Evolutionary conservation across 2,888 invertebrate species (phyloP), one percentile per base, ranked within the genome.

Genomic region (Coelopa pilipes): DNA sequence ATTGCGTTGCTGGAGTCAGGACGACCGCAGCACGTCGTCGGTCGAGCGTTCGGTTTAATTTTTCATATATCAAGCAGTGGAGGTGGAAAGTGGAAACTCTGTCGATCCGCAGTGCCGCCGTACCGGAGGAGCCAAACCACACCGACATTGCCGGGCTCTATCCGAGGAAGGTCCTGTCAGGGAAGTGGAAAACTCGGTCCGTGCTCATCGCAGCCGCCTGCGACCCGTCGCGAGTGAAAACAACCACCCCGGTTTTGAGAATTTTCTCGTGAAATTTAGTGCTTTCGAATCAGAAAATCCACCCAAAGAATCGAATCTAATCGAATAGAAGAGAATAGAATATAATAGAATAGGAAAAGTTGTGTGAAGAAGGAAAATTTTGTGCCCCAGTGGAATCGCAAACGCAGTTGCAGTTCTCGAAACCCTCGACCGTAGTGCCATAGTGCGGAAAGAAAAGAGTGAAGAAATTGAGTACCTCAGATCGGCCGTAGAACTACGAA

Each of bases 1-100:
- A 82, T 84, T 85, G 86, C 86, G 86, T 83, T 86, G 85, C 83
- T 86, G 80, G 86, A 82, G 86, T 81, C 83, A 86, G 87, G 86
- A 86, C 86, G 85, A 83, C 82, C 78, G 72, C 53, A 72, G 78
- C 76, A 78, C 65, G 59, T 66, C 63, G 69, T 77, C 74, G 72
- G 74, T 74, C 72, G 59, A 71, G 75, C 75, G 78, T 74, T 74
- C 62, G 67, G 59, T 72, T 75, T 66, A 59, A 69, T 66, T 66
- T 66, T 66, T 15, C 50, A 76, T 62, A 55, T 53, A 53, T 57
- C 34, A 34, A 34, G 34, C 34, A 34, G 34, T 34, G 34, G 34
- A 34, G 34, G 34, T 4, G 7, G 34, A 34, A 34, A 34, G 34
- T 34, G 34, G 34, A 34, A 34, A 34, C 7, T 34, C 34, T 34